Conservation (phyloP, 1,140 invertebrate genomes). For the Odontomachus brunneus region DNA sequence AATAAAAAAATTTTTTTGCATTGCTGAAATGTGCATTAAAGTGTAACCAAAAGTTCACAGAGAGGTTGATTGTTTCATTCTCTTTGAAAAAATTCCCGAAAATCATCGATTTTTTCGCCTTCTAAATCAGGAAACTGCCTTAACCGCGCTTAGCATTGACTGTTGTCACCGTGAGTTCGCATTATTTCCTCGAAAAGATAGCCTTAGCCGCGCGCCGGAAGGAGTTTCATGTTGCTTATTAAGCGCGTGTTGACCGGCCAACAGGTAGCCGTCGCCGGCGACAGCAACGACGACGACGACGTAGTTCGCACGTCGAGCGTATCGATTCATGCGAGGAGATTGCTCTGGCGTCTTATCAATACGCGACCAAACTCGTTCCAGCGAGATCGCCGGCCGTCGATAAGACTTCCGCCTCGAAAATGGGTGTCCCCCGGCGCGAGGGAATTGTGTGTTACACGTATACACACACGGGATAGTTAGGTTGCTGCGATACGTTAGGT, state of each 20-base stretch:
- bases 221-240: conserved; percentile 12
- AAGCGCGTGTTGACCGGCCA: no score
- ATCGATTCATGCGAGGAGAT: conserved; percentile 22
- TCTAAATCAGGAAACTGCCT: no score
- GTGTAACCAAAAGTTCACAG: no score
- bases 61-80: no score
- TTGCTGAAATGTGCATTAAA: no score
- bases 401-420: conserved; percentile 32
- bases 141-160: conserved; percentile 19
- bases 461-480: background rate
- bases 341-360: conserved; percentile 14
- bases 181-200: background rate
- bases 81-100: no score
- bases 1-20: no score
- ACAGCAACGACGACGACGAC: no score
- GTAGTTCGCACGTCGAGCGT: background rate
- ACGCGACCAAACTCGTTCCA: background rate
- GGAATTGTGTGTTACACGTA: background rate
- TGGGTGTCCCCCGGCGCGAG: conserved; percentile 3
- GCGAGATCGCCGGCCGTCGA: background rate
- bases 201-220: background rate
- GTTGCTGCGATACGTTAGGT: background rate
- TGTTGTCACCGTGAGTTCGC: background rate
- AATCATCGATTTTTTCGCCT: no score
- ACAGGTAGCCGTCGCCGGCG: background rate